Conservation (phyloP, 1,140 invertebrate genomes). For the Metaphire vulgaris region DNA sequence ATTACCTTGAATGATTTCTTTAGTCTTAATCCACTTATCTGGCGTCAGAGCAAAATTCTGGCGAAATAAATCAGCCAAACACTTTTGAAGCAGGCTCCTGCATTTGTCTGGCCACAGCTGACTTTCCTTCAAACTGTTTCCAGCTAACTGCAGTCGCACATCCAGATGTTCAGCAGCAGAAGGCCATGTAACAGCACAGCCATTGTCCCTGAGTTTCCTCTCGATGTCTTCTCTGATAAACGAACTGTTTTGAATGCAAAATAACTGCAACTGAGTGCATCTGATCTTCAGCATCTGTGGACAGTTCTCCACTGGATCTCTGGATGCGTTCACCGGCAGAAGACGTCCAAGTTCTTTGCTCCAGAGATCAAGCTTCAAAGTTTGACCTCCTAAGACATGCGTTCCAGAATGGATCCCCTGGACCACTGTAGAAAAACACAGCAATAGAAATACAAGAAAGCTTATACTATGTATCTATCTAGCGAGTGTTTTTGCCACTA, state of each 20-base stretch:
- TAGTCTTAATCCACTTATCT: no score
- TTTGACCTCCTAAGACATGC: neutral
- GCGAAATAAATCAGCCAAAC: neutral
- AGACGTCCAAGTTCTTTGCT: neutral
- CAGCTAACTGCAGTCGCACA: neutral
- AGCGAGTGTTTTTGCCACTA: no score
- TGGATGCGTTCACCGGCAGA: neutral
- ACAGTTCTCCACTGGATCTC: neutral
- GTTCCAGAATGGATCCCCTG: neutral
- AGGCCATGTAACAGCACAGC: neutral
- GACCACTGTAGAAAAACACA: no score
- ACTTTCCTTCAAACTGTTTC: neutral
- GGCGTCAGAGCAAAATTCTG: no score
- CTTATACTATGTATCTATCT: no score
- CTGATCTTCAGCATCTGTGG: neutral
- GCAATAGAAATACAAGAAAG: no score
- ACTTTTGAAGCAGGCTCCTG: neutral
- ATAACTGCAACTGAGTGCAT: neutral
- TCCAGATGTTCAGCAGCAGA: neutral
- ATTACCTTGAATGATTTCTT: no score
- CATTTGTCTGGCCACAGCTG: neutral
- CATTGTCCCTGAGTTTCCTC: neutral
- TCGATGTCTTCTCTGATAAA: neutral
- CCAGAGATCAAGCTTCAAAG: neutral
- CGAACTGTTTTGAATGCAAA: neutral